Percentiles rank a stretch among this genome's conserved stretches.
These are phyloP conservation scores for Chaetodon auriga DNA, from an alignment of 2,113 vertebrate species.

Conservation along the genomic window DNA sequence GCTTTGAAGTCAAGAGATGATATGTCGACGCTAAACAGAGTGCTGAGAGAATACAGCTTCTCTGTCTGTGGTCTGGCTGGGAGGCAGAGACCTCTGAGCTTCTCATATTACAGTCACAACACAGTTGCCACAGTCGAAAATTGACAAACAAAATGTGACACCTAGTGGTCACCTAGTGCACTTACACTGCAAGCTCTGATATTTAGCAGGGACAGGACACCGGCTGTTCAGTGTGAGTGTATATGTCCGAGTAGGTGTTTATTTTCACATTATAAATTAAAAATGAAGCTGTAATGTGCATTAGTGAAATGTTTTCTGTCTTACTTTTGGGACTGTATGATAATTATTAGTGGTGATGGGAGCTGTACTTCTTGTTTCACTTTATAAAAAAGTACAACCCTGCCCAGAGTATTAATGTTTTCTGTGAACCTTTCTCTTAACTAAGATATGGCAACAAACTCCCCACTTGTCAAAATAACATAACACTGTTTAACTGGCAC, in stretches of 20 bases:
- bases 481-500: not conserved
- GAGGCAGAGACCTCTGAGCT: not conserved
- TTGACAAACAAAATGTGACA: constrained; percentile 49
- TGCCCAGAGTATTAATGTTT: not conserved
- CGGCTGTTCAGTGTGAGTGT: not conserved
- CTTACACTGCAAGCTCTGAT: constrained; percentile 31
- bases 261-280: not conserved
- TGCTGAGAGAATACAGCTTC: not conserved
- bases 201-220: not conserved
- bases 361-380: not conserved
- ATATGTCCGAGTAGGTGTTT: not conserved
- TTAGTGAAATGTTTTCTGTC: not conserved
- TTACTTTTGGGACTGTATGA: not conserved
- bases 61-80: constrained; percentile 10
- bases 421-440: not conserved
- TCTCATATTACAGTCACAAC: constrained; percentile 41
- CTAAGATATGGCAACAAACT: not conserved
- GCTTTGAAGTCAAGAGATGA: constrained; percentile 55
- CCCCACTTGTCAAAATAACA: not conserved
- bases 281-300: not conserved
- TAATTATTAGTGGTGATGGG: not conserved
- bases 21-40: constrained; percentile 34
- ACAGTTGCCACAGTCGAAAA: constrained; percentile 26
- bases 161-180: constrained; percentile 56
- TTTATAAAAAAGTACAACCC: not conserved